These are phyloP conservation scores for Heliocidaris erythrogramma DNA, from an alignment of 35 echinoderm and acorn worm genomes.

Conservation along the genomic window DNA sequence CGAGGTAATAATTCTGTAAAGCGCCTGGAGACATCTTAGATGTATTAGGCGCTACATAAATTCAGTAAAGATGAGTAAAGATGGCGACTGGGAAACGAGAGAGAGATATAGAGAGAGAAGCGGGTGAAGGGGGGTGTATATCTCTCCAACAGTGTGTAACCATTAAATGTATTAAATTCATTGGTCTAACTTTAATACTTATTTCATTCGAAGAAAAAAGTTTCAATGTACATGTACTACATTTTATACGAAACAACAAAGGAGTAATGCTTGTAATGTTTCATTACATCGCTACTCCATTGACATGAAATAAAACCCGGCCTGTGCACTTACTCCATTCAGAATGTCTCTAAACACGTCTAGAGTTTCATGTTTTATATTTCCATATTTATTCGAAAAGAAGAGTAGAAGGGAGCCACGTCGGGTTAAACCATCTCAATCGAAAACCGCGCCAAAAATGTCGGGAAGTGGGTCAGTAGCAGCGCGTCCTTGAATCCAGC, in stretches of 20 bases:
- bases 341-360: constrained; percentile 1
- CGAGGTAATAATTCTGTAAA: too few relatives aligned
- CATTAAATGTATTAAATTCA: not conserved
- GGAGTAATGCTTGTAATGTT: not conserved
- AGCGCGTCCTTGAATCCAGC: constrained; percentile 31
- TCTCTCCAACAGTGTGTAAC: not conserved
- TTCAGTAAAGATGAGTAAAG: too few relatives aligned
- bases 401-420: not conserved
- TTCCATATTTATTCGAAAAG: not conserved
- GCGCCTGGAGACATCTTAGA: too few relatives aligned
- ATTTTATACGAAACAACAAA: not conserved
- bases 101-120: too few relatives aligned
- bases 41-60: too few relatives aligned
- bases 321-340: not conserved
- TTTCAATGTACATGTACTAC: not conserved
- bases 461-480: constrained; percentile 36
- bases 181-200: not conserved
- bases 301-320: not conserved
- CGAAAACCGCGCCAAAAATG: constrained; percentile 42
- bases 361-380: not conserved
- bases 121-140: not conserved
- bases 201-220: not conserved
- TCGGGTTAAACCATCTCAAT: constrained; percentile 42
- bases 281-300: not conserved
- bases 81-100: too few relatives aligned